Percentiles rank a stretch among this genome's conserved stretches.
Conservation (phyloP, 2,888 invertebrate genomes). For the Diaphora mendica region DNA sequence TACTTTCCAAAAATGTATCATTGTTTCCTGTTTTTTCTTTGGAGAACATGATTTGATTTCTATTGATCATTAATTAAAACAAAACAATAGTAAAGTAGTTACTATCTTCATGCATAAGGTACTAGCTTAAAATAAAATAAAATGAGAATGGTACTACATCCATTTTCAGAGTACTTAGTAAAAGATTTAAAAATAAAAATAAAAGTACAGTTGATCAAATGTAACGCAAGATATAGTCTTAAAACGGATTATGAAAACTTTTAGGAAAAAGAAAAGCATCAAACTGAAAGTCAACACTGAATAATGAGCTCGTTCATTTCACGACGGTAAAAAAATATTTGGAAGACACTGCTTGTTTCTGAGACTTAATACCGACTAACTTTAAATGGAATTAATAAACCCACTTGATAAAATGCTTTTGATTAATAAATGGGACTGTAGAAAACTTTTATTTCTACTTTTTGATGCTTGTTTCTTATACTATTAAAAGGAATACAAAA, state of each 20-base stretch:
- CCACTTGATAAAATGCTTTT: constrained; percentile 43
- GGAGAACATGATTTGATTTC: background rate
- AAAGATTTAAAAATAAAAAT: constrained; percentile 15
- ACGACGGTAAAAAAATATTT: constrained; percentile 49
- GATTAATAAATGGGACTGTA: constrained; percentile 39
- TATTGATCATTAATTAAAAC: background rate
- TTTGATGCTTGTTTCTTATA: constrained; percentile 17
- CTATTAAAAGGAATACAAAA: background rate
- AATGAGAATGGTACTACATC: background rate
- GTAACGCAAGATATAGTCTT: constrained; percentile 44
- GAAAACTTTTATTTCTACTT: constrained; percentile 34
- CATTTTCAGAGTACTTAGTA: background rate
- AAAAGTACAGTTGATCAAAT: constrained; percentile 33
- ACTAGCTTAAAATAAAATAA: background rate
- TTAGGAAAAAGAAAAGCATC: constrained; percentile 51
- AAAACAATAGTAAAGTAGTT: background rate
- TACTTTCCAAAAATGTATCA: background rate
- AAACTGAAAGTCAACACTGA: constrained; percentile 61
- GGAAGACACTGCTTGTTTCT: constrained; percentile 41
- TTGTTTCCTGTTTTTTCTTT: background rate
- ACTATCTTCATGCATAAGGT: background rate
- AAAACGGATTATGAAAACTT: constrained; percentile 58
- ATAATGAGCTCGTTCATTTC: constrained; percentile 58
- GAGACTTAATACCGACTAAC: constrained; percentile 44
- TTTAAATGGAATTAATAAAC: constrained; percentile 54